Evolutionary conservation across 2,113 vertebrate genomes (phyloP).

Genomic region (Rhinoptilus africanus): DNA sequence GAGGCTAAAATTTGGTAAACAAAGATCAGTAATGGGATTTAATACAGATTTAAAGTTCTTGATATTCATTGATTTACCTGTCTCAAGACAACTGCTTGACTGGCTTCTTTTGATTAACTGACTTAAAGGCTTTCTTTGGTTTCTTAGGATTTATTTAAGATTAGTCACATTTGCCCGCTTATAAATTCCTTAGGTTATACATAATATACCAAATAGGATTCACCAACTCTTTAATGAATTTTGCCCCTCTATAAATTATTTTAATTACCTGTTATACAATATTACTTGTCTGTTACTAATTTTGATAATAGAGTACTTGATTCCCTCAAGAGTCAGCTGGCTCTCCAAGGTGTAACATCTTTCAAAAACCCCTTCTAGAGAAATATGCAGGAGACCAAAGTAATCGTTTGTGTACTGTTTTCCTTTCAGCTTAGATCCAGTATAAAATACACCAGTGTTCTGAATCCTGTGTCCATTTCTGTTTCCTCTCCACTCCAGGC

Average conservation of each 20-base stretch:
- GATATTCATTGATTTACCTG: slow-evolving; percentile 45
- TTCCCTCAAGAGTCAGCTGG: neutral
- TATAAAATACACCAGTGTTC: neutral
- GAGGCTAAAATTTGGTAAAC: slow-evolving; percentile 41
- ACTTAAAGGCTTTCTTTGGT: slow-evolving; percentile 42
- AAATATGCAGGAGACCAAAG: neutral
- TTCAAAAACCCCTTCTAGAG: neutral
- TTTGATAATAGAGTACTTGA: neutral
- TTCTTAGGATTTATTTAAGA: slow-evolving; percentile 43
- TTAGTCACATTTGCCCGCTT: slow-evolving; percentile 9
- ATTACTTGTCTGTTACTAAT: neutral
- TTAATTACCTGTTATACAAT: slow-evolving; percentile 6
- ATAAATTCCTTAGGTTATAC: neutral
- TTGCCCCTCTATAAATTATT: neutral
- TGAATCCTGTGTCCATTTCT: neutral
- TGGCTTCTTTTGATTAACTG: slow-evolving; percentile 50
- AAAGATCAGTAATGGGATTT: slow-evolving; percentile 49
- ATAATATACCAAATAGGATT: neutral
- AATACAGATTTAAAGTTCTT: slow-evolving; percentile 34
- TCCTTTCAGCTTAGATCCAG: neutral
- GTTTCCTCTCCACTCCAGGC: neutral
- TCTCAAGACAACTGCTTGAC: neutral
- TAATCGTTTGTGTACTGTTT: neutral
- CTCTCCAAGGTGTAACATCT: neutral
- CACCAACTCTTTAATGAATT: neutral